Base-by-base conservation (phyloP, 2,888 invertebrate species). In the Lamellibrachia satsuma region DNA sequence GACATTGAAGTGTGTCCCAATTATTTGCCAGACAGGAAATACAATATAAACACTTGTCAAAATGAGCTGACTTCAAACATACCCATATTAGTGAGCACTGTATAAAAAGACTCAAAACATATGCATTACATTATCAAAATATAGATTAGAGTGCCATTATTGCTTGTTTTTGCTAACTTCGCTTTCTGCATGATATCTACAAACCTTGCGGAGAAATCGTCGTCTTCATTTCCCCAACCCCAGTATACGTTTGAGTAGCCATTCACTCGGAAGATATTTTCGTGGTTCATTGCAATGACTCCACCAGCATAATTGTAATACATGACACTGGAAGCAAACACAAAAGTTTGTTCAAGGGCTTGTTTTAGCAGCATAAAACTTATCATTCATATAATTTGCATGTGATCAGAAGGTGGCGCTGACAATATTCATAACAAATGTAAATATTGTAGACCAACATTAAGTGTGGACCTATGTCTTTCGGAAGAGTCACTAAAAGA, bases 211-310 rank as follows among this genome's bases (percentile, higher is more conserved):
- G 95, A 95, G 60, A 96, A 94, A 92, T 96, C 96, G 93, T 96
- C 96, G 94, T 96, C 96, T 93, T 96, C 96, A 92, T 95, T 95
- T 4, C 96, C 96, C 96, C 96, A 96, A 8, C 96, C 96, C 96
- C 96, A 97, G 94, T 96, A 97, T 55, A 96, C 95, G 94, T 97
- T 97, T 39, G 97, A 96, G 94, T 97, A 97, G 22, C 97, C 97
- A 94, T 97, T 97, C 57, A 97, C 96, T 22, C 94, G 94, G n/a
- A 95, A 94, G 92, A 96, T 96, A 93, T 97, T 96, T n/a, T 95
- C 95, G 92, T 95, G 95, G 90, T 95, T 96, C 51, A 97, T 94
- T 22, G 97, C 96, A 90, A 97, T 94, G 15, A 96, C 97, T 9
- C 97, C 97, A 51, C 97, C 97, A 60, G 96, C 96, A 93, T 96